Conservation (phyloP, 2,113 vertebrate species). For the Callorhinus ursinus region DNA sequence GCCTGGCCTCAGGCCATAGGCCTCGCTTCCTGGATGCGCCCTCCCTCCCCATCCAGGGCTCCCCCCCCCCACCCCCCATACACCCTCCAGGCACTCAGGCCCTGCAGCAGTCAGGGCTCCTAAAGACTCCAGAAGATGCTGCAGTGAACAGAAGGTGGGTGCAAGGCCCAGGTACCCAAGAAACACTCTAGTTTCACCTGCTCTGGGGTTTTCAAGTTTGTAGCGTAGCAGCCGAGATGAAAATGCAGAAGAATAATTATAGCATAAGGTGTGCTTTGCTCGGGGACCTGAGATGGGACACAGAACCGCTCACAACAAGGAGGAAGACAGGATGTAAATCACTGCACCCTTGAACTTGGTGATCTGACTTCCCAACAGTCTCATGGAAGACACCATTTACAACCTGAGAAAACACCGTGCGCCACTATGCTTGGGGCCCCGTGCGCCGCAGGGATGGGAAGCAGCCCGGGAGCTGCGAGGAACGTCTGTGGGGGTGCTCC, state of each 20-base stretch:
- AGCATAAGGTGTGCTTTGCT: background rate
- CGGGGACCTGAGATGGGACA: background rate
- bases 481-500: background rate
- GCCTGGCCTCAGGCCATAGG: slow-evolving; percentile 50
- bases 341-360: background rate
- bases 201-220: background rate
- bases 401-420: background rate
- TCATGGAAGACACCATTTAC: background rate
- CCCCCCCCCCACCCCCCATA: background rate
- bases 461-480: background rate
- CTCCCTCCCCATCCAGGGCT: background rate
- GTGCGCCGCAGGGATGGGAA: background rate
- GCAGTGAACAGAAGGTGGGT: background rate
- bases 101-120: background rate
- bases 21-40: background rate
- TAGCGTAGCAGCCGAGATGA: background rate
- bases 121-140: background rate
- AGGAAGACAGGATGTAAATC: background rate
- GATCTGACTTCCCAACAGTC: background rate
- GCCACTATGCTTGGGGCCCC: fast-evolving
- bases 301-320: background rate
- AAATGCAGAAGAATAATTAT: background rate
- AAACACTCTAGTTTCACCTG: background rate
- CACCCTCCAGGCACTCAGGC: background rate
- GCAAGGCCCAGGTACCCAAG: background rate